A percentile compares a stretch with the other conserved stretches of the same genome.
Conservation (phyloP, 2,797 vertebrate species). For the Manis pentadactyla region DNA sequence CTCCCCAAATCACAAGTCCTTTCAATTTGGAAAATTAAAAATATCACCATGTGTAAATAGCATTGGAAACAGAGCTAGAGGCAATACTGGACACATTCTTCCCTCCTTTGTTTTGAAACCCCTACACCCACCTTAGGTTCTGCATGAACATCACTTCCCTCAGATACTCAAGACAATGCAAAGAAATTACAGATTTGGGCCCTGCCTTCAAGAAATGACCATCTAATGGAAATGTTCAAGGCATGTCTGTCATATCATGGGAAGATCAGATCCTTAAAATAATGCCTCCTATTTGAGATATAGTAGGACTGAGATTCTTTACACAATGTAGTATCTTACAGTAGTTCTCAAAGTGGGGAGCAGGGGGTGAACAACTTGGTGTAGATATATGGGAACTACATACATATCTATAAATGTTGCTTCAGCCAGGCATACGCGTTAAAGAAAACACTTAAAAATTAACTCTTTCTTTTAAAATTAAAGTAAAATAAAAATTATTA, state of each 20-base stretch:
- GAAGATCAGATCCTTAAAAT: background rate
- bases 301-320: background rate
- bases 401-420: background rate
- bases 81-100: background rate
- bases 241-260: background rate
- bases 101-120: background rate
- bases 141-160: rapidly evolving
- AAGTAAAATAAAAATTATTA: background rate
- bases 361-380: background rate
- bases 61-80: background rate
- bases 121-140: rapidly evolving
- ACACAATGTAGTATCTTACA: background rate
- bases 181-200: background rate
- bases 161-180: background rate
- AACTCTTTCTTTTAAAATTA: background rate
- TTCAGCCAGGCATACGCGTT: background rate
- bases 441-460: background rate
- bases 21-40: background rate
- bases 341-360: background rate
- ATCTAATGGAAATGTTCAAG: background rate
- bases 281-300: background rate
- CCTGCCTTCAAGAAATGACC: background rate
- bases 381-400: background rate
- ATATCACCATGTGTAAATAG: background rate
- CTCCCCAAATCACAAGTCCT: background rate